Base-by-base conservation (phyloP, 2,113 vertebrate species). In the Nipponia nippon region DNA sequence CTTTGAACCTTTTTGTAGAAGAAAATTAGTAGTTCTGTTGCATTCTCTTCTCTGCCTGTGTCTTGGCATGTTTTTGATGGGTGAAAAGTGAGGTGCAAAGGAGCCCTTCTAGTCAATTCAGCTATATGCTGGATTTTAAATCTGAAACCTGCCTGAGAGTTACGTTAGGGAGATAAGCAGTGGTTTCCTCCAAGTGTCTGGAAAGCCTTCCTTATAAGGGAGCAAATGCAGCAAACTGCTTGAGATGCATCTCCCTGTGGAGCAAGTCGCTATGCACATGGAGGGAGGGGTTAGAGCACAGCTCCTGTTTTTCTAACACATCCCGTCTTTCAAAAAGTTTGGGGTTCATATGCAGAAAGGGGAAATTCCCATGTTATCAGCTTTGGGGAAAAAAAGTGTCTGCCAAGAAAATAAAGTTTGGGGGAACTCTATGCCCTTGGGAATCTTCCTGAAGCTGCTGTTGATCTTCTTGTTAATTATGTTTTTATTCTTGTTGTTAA, bases 171-270 rank as follows among this genome's bases (percentile, higher is more conserved):
- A 66, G 56, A 47, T 47, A 55, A 83, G 59, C 55, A 49, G 38
- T 47, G 59, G 9, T 70, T 82, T 70, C 47, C 72, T 89, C 47
- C 46, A 30, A 90, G 56, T 14, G 21, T 55, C 38, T 83, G 70
- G 44, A 83, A 93, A 94, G 9, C 55, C 73, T 91, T 75, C 91
- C 94, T 95, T 95, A 79, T 69, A 91, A 93, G 93, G 96, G 61
- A 67, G 18, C 29, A 87, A 81, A 80, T 40, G 21, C 50, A 81
- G 34, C 69, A 40, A 76, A 69, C 38, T 32, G 52, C 59, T 84
- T 12, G 46, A 58, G 59, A 47, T 32, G n/a, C 76, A 42, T 58
- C 59, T 90, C 20, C 23, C 16, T 11, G 25, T 16, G 38, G 34
- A 84, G 26, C 50, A 52, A 67, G 34, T 20, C 52, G 63, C 52